Evolutionary conservation across 1,140 invertebrate genomes (phyloP).

Genomic region (Tribolium castaneum): DNA sequence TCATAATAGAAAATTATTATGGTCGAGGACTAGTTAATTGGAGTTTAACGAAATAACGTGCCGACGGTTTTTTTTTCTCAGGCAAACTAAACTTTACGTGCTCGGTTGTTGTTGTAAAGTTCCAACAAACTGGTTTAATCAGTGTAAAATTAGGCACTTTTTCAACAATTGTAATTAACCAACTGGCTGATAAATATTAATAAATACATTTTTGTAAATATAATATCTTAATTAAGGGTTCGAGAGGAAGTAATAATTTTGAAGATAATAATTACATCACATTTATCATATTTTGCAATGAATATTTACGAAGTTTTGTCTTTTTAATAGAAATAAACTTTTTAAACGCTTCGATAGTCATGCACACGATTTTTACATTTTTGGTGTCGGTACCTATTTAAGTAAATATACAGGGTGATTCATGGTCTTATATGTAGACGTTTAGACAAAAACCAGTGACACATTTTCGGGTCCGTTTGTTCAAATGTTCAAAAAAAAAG

Average conservation of each 20-base stretch:
- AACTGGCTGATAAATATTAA: slow-evolving; percentile 7
- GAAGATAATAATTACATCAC: slow-evolving; percentile 21
- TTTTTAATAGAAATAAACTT: slow-evolving; percentile 6
- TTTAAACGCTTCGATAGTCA: slow-evolving; percentile 31
- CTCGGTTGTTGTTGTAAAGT: no score
- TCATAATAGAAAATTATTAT: not conserved
- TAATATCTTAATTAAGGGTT: slow-evolving; percentile 17
- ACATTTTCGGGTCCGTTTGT: no score
- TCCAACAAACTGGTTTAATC: not conserved
- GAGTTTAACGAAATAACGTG: slow-evolving; percentile 1
- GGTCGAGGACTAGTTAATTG: slow-evolving; percentile 10
- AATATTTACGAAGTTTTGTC: not conserved
- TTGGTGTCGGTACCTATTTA: not conserved
- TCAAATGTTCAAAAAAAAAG: no score
- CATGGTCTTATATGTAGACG: no score
- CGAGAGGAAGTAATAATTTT: slow-evolving; percentile 20
- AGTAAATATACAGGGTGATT: not conserved
- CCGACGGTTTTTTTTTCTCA: not conserved
- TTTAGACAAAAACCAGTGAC: no score
- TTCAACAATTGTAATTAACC: not conserved
- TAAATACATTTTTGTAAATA: slow-evolving; percentile 1
- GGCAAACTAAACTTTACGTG: no score
- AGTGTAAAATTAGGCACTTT: slow-evolving; percentile 1
- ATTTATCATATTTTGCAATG: slow-evolving; percentile 10
- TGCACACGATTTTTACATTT: slow-evolving; percentile 14